Percentiles rank a stretch among this genome's conserved stretches.
Evolutionary conservation across 2,888 invertebrate species (phyloP).

Genomic region (Tipula confusa): DNA sequence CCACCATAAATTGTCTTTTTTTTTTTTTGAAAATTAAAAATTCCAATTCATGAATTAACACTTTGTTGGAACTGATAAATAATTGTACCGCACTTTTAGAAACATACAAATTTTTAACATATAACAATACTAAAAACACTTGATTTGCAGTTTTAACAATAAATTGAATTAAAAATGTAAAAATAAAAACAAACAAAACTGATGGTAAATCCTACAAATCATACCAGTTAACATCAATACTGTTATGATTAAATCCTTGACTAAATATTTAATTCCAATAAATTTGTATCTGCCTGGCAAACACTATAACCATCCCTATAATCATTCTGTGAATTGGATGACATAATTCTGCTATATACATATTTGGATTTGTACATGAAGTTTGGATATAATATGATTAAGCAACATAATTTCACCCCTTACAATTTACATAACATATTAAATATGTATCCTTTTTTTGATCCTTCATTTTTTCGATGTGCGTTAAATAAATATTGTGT

Average conservation of each 20-base stretch:
- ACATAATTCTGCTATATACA: not conserved
- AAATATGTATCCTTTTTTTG: not conserved
- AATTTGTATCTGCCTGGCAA: not conserved
- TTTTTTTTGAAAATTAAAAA: no score
- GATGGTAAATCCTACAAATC: no score
- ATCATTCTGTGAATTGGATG: not conserved
- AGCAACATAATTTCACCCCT: not conserved
- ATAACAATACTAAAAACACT: no score
- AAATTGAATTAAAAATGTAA: no score
- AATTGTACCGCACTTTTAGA: no score
- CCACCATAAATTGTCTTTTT: no score
- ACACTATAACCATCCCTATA: not conserved
- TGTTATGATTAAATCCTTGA: not conserved
- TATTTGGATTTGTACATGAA: not conserved
- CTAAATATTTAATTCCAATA: not conserved
- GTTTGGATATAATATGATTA: not conserved
- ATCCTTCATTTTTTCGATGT: not conserved
- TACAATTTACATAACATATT: not conserved
- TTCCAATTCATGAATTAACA: no score
- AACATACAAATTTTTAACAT: no score
- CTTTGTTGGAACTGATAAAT: no score
- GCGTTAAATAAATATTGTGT: not conserved
- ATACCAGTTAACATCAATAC: no score
- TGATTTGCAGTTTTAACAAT: no score
- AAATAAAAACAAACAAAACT: no score